Conservation (phyloP, 2,113 vertebrate genomes). For the Ctenomys sociabilis region DNA sequence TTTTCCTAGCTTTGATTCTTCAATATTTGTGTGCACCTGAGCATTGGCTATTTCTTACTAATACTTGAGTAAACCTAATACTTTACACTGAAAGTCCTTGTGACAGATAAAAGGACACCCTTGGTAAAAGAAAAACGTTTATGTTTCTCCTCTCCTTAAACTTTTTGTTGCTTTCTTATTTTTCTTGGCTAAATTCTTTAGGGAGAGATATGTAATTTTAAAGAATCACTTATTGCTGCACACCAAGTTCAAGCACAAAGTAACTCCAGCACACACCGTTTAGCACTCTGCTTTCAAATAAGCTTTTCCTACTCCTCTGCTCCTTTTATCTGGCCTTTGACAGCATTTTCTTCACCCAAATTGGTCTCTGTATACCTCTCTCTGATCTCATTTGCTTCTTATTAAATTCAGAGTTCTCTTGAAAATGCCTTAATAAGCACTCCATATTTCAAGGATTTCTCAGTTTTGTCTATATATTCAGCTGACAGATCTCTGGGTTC, state of each 20-base stretch:
- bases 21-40: background rate
- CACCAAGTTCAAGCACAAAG: conserved; percentile 33
- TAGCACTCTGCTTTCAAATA: background rate
- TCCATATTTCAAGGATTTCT: conserved; percentile 57
- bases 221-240: conserved; percentile 42
- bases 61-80: background rate
- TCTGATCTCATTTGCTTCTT: conserved; percentile 54
- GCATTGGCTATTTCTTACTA: background rate
- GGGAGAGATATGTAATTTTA: conserved; percentile 31
- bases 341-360: conserved; percentile 22
- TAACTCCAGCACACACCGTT: background rate
- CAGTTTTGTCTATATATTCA: conserved; percentile 47
- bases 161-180: conserved; percentile 41
- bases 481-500: conserved; percentile 56
- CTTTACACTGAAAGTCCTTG: background rate
- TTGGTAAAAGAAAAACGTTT: background rate
- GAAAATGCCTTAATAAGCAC: conserved; percentile 57
- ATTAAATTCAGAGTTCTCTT: conserved; percentile 65
- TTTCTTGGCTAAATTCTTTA: conserved; percentile 54
- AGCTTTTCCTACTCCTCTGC: background rate
- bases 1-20: background rate
- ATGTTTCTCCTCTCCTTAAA: background rate
- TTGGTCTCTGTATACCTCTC: conserved; percentile 27
- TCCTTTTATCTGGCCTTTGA: background rate
- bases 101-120: background rate